phyloP scores from a whole-genome alignment of 1,140 invertebrate genomes.

The Maniola jurtina region DNA sequence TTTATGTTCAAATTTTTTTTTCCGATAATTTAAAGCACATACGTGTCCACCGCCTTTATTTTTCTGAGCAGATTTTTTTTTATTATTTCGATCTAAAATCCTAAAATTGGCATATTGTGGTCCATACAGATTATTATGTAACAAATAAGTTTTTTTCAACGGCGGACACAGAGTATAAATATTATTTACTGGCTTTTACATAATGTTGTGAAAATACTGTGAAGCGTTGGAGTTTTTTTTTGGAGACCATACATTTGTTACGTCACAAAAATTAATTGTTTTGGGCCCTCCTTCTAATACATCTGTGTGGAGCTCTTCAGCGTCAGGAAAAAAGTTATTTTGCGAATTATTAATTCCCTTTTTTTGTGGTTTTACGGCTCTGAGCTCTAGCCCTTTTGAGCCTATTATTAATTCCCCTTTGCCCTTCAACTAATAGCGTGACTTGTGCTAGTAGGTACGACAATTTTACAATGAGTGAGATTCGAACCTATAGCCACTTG shows the following conservation, averaged over 20 bases:
- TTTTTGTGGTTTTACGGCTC: too few relatives aligned
- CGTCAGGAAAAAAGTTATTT: too few relatives aligned
- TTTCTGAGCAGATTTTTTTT: conserved; percentile 41
- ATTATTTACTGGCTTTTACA: conserved; percentile 31
- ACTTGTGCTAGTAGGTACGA: too few relatives aligned
- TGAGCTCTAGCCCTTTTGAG: too few relatives aligned
- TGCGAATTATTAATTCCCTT: neutral
- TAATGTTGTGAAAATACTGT: conserved; percentile 17
- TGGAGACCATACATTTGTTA: neutral
- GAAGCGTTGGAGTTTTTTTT: conserved; percentile 12
- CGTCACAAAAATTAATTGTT: neutral
- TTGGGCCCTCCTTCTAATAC: too few relatives aligned
- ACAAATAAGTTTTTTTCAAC: conserved; percentile 11
- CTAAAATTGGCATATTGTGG: conserved; percentile 65
- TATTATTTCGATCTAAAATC: conserved; percentile 35
- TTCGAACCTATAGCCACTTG: too few relatives aligned
- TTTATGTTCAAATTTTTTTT: conserved; percentile 20
- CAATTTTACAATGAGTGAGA: too few relatives aligned
- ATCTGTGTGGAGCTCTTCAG: too few relatives aligned
- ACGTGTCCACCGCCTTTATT: conserved; percentile 11
- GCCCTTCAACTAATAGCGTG: too few relatives aligned
- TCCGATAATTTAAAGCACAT: conserved; percentile 24
- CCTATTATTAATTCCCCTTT: too few relatives aligned
- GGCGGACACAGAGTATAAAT: conserved; percentile 25
- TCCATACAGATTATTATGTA: conserved; percentile 41